phyloP scores from a whole-genome alignment of 1,140 invertebrate species.

The Maniola jurtina region DNA sequence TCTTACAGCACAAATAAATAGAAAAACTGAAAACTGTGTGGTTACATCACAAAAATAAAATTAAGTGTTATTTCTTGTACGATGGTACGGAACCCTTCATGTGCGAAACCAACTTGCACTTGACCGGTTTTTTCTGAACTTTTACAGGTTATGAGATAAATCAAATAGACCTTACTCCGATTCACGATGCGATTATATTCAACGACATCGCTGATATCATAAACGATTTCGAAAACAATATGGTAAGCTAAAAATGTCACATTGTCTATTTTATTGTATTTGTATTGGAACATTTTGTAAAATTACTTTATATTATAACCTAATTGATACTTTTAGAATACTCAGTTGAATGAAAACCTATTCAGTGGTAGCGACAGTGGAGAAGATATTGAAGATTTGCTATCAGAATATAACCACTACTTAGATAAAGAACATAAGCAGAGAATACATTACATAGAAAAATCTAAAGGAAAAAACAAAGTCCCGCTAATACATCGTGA shows the following conservation, averaged over 20 bases:
- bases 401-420: slow-evolving; percentile 64
- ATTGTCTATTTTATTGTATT: background rate
- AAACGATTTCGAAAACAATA: slow-evolving; percentile 58
- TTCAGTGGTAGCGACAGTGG: slow-evolving; percentile 57
- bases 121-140: background rate
- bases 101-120: no score
- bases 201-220: slow-evolving; percentile 65
- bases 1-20: no score
- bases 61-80: no score
- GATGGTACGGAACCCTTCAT: no score
- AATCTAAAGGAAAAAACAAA: slow-evolving; percentile 61
- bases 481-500: slow-evolving; percentile 57
- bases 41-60: no score
- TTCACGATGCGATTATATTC: slow-evolving; percentile 63
- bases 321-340: slow-evolving; percentile 44
- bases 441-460: slow-evolving; percentile 50
- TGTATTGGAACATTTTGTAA: background rate
- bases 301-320: background rate
- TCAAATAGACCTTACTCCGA: slow-evolving; percentile 44
- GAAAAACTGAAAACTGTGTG: no score
- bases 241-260: slow-evolving; percentile 44
- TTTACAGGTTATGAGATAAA: slow-evolving; percentile 38
- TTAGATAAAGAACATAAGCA: slow-evolving; percentile 67
- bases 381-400: slow-evolving; percentile 59
- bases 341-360: slow-evolving; percentile 34